Evolutionary conservation across 2,113 vertebrate genomes (phyloP), one percentile per base, ranked within the genome.

Genomic region (Edolisoma coerulescens): DNA sequence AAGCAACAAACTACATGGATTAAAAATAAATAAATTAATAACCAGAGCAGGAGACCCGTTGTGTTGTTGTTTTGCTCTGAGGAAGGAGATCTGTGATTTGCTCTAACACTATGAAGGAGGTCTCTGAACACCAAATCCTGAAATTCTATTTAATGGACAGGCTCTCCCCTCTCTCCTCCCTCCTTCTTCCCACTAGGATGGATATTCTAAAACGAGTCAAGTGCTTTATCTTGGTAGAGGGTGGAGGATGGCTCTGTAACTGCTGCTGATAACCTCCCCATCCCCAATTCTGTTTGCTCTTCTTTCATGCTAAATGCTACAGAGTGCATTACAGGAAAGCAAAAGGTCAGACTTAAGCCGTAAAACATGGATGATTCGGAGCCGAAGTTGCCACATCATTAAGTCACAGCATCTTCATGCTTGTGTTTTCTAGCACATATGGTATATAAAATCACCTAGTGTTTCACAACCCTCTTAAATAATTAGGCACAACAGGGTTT

Each of bases 401-500:
- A 92, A 93, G 82, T 89, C 94, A 17, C 95, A 92, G 88, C 81
- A 33, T 93, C 93, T 92, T 89, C 88, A 9, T 90, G 88, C 92
- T 96, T 94, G 95, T 93, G 88, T 95, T 95, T 97, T 83, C 96
- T 95, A 59, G 95, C 93, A 95, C 97, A 97, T 97, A 95, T 97
- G 95, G 95, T 96, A 95, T 96, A 86, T 97, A 96, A 97, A 97
- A 96, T 95, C 97, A 96, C 97, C 97, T 95, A 82, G 96, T 95
- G 94, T 96, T 97, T 97, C 96, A 97, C 96, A 94, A 92, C 94
- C 94, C 94, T 96, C 96, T 95, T 97, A 96, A 97, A 96, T 97
- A 97, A 97, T 97, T 95, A 95, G 95, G 93, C 96, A 97, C 96
- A 97, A 96, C 94, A 97, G 96, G 96, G 81, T 97, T 96, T 97